Evolutionary conservation across 1,140 invertebrate genomes (phyloP).

Genomic region (Listronotus oregonensis): DNA sequence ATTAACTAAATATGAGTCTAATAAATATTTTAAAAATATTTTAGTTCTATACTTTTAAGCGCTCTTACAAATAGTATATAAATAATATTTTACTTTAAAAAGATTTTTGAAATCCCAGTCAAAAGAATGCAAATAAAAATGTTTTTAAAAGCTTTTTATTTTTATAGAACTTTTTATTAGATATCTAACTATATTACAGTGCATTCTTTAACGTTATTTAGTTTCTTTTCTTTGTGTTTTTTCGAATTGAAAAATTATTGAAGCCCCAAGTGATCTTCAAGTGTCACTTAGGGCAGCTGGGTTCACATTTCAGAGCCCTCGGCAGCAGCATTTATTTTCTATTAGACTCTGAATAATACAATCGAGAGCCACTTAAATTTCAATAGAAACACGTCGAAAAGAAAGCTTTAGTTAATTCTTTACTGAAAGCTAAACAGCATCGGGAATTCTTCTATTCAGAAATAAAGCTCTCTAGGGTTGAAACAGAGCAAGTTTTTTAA

Average conservation of each 20-base stretch:
- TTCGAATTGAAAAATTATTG: slow-evolving; percentile 29
- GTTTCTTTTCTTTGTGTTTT: slow-evolving; percentile 12
- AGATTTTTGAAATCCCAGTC: too few relatives aligned
- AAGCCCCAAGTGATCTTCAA: slow-evolving; percentile 35
- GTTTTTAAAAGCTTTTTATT: too few relatives aligned
- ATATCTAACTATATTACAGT: too few relatives aligned
- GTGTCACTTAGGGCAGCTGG: slow-evolving; percentile 30
- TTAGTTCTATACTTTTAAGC: too few relatives aligned
- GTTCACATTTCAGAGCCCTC: slow-evolving; percentile 29
- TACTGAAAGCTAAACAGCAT: slow-evolving; percentile 22
- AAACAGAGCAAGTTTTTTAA: slow-evolving; percentile 10
- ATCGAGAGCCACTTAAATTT: slow-evolving; percentile 34
- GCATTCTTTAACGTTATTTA: slow-evolving; percentile 4
- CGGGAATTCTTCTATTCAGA: slow-evolving; percentile 20
- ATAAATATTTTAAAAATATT: too few relatives aligned
- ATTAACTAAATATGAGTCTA: too few relatives aligned
- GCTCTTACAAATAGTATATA: too few relatives aligned
- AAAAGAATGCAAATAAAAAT: too few relatives aligned
- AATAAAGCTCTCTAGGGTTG: not conserved
- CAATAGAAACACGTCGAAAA: slow-evolving; percentile 25
- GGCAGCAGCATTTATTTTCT: slow-evolving; percentile 34
- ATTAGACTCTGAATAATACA: slow-evolving; percentile 37
- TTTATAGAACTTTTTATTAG: too few relatives aligned
- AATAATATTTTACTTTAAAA: too few relatives aligned
- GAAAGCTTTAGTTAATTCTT: slow-evolving; percentile 32